phyloP scores from a whole-genome alignment of 2,113 vertebrate species.

The Sebastes fasciatus region DNA sequence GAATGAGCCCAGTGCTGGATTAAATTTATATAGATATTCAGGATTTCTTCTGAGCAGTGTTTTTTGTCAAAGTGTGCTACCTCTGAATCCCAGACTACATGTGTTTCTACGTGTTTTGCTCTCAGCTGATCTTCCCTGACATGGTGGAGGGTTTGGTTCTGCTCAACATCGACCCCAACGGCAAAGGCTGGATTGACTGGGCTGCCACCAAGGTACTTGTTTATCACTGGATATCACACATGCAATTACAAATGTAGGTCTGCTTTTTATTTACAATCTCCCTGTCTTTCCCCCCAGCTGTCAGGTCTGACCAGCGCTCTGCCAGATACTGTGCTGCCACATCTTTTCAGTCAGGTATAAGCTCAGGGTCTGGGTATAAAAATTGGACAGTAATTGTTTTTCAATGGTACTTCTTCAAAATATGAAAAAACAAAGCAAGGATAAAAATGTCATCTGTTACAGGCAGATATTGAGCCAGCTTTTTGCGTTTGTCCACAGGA shows the following conservation, averaged over 20 bases:
- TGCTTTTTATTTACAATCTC: not conserved
- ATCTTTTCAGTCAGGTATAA: slow-evolving; percentile 97
- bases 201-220: slow-evolving; percentile 91
- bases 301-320: slow-evolving; percentile 93
- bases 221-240: not conserved
- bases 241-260: rapidly evolving
- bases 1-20: not conserved
- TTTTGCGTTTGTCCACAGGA: slow-evolving; percentile 83
- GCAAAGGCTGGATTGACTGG: slow-evolving; percentile 99
- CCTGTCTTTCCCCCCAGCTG: slow-evolving; percentile 72
- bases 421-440: not conserved
- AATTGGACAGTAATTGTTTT: not conserved
- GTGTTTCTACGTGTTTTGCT: not conserved
- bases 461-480: slow-evolving; percentile 3
- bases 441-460: not conserved
- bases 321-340: slow-evolving; percentile 92
- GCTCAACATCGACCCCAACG: slow-evolving; percentile 96
- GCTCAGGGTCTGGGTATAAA: not conserved
- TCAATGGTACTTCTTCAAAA: not conserved
- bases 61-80: not conserved
- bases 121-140: slow-evolving; percentile 94
- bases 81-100: not conserved
- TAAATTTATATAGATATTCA: not conserved
- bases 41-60: not conserved
- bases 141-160: slow-evolving; percentile 96